Base-by-base conservation (phyloP, 2,113 vertebrate genomes). In the Felis catus region DNA sequence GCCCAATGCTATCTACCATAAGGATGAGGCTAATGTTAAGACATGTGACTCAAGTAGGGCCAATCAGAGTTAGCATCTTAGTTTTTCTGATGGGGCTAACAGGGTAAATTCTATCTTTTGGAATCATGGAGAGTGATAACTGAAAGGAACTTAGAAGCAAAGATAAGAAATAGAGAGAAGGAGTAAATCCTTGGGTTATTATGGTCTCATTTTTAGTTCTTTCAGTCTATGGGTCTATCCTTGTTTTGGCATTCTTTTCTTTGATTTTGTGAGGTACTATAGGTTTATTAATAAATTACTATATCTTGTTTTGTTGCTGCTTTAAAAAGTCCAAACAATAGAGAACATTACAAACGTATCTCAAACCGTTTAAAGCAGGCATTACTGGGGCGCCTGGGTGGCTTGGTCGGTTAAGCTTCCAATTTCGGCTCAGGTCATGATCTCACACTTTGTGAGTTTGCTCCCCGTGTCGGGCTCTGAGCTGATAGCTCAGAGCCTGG, bases 271-370 rank as follows among this genome's bases (percentile, higher is more conserved):
- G 21, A 92, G 33, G 48, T 76, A 53, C 27, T 14, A 66, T 21
- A 82, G 53, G 45, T 58, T 80, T 45, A 12, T 21, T 85, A 80
- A 83, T 48, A 95, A 81, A 81, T 86, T 48, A 55, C 23, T 55
- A 3, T 55, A 65, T 61, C 12, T 68, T 33, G 7, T 55, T 89
- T 90, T 48, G 29, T 41, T 93, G 6, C 33, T 86, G 10, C 45
- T 66, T 81, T 14, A 80, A 80, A 36, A 73, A 85, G 3, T 14
- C 2, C 4, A 83, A 45, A n/a, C 1, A 39, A 39, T 53, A 63
- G 18, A 93, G 65, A 86, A 55, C 1, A 63, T 45, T 31, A 33
- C 15, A 73, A 48, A 36, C 12, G 18, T 53, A 53, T 55, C 41
- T 85, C 45, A 68, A 27, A 58, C 14, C 14, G 66, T 74, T 94